Evolutionary conservation across 2,888 invertebrate species (phyloP).

Genomic region (Ernsta delagoae): DNA sequence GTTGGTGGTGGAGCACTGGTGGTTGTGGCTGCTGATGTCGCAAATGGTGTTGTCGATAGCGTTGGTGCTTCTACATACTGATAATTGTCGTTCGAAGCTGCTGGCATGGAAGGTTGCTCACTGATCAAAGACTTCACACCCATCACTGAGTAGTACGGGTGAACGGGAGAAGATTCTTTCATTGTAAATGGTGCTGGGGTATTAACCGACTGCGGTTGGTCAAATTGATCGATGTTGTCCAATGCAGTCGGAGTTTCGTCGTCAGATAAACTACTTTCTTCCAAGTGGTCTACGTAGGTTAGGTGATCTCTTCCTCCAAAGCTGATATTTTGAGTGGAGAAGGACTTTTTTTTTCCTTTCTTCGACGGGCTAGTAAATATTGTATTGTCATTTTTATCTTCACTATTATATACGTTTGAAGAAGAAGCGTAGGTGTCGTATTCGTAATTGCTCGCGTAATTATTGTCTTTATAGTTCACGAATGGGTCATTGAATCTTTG

Average conservation of each 20-base stretch:
- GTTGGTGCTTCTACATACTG: conserved; percentile 68
- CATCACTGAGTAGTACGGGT: conserved; percentile 71
- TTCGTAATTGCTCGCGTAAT: conserved; percentile 65
- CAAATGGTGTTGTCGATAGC: conserved; percentile 44
- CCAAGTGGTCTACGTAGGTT: conserved; percentile 68
- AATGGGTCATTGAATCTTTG: conserved; percentile 65
- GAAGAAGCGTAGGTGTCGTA: conserved; percentile 70
- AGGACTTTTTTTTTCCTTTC: conserved; percentile 70
- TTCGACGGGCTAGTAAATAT: conserved; percentile 49
- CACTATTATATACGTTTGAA: conserved; percentile 61
- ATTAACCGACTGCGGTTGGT: conserved; percentile 52
- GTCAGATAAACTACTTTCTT: conserved; percentile 50
- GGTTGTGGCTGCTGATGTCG: conserved; percentile 53
- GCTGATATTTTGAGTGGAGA: conserved; percentile 75
- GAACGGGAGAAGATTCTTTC: conserved; percentile 65
- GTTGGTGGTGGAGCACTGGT: conserved; percentile 38
- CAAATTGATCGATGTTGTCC: conserved; percentile 56
- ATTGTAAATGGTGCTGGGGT: conserved; percentile 63
- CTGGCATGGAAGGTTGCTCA: conserved; percentile 61
- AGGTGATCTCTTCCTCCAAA: conserved; percentile 72
- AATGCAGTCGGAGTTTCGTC: conserved; percentile 57
- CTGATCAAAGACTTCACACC: conserved; percentile 65
- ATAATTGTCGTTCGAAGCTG: conserved; percentile 71
- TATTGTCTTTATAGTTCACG: conserved; percentile 61
- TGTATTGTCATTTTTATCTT: conserved; percentile 56